These are phyloP conservation scores for Psephotus haematonotus DNA, from an alignment of 2,113 vertebrate species.

Conservation along the genomic window DNA sequence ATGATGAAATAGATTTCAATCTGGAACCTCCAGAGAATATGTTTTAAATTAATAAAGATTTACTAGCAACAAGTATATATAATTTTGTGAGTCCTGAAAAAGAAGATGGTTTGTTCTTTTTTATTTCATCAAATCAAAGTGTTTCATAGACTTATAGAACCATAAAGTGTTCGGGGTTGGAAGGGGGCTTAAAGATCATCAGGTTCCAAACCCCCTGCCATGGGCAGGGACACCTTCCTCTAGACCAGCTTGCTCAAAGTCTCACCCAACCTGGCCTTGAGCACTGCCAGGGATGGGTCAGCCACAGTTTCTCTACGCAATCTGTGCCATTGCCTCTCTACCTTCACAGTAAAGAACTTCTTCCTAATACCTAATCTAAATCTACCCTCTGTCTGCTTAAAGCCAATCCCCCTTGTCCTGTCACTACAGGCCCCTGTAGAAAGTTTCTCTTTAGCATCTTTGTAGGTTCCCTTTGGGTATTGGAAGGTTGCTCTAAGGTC, in stretches of 20 bases:
- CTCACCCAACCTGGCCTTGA: not conserved
- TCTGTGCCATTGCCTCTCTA: not conserved
- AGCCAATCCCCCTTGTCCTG: not conserved
- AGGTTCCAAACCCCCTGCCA: not conserved
- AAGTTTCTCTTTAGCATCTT: not conserved
- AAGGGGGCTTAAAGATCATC: not conserved
- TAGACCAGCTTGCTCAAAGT: not conserved
- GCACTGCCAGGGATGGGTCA: not conserved
- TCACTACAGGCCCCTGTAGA: not conserved
- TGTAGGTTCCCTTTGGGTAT: not conserved
- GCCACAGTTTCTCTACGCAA: not conserved
- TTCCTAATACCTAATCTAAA: not conserved
- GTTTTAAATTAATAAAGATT: conserved; percentile 7
- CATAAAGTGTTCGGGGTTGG: not conserved
- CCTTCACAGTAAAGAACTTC: not conserved
- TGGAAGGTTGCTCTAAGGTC: not conserved
- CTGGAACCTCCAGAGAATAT: not conserved
- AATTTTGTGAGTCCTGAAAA: not conserved
- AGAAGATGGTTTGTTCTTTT: not conserved
- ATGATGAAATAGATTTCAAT: conserved; percentile 6
- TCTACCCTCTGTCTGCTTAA: not conserved
- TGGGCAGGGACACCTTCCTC: not conserved
- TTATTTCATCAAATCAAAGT: not conserved
- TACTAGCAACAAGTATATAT: not conserved
- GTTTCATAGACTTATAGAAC: not conserved